These are phyloP conservation scores for Drosophila cracens DNA, from an alignment of 2,888 invertebrate species.

Conservation along the genomic window DNA sequence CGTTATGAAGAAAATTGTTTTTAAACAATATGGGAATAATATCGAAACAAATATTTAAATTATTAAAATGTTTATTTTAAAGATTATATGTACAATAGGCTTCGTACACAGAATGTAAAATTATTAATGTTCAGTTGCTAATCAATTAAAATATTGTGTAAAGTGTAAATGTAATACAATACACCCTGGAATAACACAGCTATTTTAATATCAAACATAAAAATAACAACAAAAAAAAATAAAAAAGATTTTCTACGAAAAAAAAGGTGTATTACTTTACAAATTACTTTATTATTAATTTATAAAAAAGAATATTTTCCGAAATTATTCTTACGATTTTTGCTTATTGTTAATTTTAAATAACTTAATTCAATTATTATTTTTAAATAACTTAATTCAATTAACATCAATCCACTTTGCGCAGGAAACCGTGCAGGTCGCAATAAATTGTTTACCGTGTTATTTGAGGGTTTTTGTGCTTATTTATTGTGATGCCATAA, in stretches of 20 bases:
- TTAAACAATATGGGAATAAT: not conserved
- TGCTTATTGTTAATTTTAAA: constrained; percentile 3
- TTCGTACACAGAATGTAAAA: constrained; percentile 28
- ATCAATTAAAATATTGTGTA: constrained; percentile 23
- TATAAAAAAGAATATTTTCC: not conserved
- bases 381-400: constrained; percentile 2
- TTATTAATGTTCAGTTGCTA: constrained; percentile 24
- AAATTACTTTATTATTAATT: constrained; percentile 11
- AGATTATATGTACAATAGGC: constrained; percentile 29
- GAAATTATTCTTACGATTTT: not conserved
- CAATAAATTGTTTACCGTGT: constrained; percentile 36
- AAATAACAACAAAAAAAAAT: constrained; percentile 3
- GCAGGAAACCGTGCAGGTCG: constrained; percentile 21
- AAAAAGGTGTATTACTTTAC: not conserved
- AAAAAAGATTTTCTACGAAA: constrained; percentile 8
- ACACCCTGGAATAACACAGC: constrained; percentile 51
- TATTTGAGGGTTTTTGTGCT: constrained; percentile 50
- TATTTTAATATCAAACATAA: constrained; percentile 3
- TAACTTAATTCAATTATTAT: constrained; percentile 6
- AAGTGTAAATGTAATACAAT: constrained; percentile 28
- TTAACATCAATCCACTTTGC: constrained; percentile 10
- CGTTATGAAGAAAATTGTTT: not conserved
- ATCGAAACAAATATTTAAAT: not conserved
- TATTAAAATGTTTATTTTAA: constrained; percentile 9
- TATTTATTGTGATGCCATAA: constrained; percentile 41